Conservation (phyloP, 2,888 invertebrate genomes). For the Macroteleia sp. region DNA sequence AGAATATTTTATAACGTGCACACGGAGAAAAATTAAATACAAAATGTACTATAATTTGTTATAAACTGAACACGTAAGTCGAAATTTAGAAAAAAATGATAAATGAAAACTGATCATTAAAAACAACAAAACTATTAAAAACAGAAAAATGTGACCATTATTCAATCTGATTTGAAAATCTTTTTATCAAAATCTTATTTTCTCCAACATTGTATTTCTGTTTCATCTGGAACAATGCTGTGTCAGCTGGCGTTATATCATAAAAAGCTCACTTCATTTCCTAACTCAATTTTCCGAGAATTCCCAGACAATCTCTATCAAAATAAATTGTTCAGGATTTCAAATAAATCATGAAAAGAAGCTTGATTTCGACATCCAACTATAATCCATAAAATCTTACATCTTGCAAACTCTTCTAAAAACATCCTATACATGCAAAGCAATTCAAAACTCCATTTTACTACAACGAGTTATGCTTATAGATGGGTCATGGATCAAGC, state of each 20-base stretch:
- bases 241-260: not conserved
- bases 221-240: no score
- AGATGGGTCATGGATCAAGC: constrained; percentile 83
- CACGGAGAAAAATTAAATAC: no score
- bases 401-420: not conserved
- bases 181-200: no score
- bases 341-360: not conserved
- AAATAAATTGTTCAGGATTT: not conserved
- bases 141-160: no score
- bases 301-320: not conserved
- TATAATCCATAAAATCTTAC: not conserved
- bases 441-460: constrained; percentile 1
- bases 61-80: no score
- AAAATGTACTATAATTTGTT: no score
- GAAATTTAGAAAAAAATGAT: no score
- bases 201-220: no score
- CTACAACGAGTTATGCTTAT: constrained; percentile 35
- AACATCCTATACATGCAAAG: not conserved
- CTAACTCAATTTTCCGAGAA: not conserved
- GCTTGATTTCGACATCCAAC: not conserved
- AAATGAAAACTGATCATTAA: no score
- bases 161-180: no score
- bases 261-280: not conserved
- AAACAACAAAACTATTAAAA: no score
- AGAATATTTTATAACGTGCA: no score